Percentiles rank a stretch among this genome's conserved stretches.
phyloP scores from a whole-genome alignment of 2,797 vertebrate genomes.

The Morus bassanus region DNA sequence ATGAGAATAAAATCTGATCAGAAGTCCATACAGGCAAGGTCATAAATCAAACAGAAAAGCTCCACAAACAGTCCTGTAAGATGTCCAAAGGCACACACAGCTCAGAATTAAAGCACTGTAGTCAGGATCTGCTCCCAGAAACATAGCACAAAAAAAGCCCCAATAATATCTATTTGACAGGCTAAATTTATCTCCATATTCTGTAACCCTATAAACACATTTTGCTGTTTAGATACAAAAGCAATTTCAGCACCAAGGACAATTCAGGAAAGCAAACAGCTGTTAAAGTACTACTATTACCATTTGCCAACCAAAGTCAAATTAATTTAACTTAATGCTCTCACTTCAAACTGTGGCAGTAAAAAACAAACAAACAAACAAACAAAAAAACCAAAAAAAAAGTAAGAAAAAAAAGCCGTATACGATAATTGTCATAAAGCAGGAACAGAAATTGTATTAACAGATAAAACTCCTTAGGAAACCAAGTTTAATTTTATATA shows the following conservation, averaged over 20 bases:
- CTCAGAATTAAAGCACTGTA: conserved; percentile 40
- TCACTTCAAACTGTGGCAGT: background rate
- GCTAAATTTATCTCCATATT: conserved; percentile 84
- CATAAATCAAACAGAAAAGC: conserved; percentile 75
- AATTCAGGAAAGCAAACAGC: conserved; percentile 80
- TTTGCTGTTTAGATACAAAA: conserved; percentile 79
- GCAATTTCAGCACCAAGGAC: conserved; percentile 81
- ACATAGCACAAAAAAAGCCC: conserved; percentile 39
- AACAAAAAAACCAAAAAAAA: no score
- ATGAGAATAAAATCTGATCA: conserved; percentile 75
- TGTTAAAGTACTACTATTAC: conserved; percentile 14
- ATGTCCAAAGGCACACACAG: conserved; percentile 49
- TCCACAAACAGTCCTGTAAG: conserved; percentile 45
- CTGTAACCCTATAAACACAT: conserved; percentile 72
- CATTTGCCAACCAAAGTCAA: conserved; percentile 32
- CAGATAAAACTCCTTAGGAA: background rate
- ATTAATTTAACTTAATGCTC: conserved; percentile 61
- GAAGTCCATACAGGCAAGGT: conserved; percentile 65
- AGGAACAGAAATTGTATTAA: conserved; percentile 6
- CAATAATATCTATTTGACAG: conserved; percentile 76
- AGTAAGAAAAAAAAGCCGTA: background rate
- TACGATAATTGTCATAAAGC: conserved; percentile 16
- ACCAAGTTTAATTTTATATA: background rate
- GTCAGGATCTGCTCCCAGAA: conserved; percentile 52
- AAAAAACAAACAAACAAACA: background rate